Base-by-base conservation (phyloP, 2,888 invertebrate genomes). In the Eueremaeus valkanovi region DNA sequence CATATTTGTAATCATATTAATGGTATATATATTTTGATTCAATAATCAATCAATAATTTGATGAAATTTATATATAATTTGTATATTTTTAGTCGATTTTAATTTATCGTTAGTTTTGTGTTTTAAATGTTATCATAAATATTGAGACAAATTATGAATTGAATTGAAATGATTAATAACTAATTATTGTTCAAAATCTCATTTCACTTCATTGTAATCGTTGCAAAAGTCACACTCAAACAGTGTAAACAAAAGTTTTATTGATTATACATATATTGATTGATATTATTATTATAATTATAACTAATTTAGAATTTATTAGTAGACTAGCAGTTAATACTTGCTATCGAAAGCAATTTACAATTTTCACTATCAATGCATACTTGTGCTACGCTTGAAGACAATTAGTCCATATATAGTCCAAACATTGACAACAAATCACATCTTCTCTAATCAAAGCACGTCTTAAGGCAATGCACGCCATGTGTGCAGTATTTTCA, bases 341-440 rank as follows among this genome's bases (percentile, higher is more conserved):
- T 45, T 45, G 45, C 45, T 16, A 33, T 63, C n/a, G 63, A 63
- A 36, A 33, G 63, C 63, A 63, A 63, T 63, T 63, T 63, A 63
- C 63, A 63, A 63, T 63, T 61, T 63, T 63, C 63, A 63, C 63
- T 63, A 63, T 63, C 63, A 63, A 63, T 63, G 63, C 63, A 63
- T 63, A 9, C 36, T n/a, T 63, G 63, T 63, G 63, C 63, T 63
- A 63, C 63, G 63, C 63, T 63, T 63, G n/a, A n/a, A 16, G 63
- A 63, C 63, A 63, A 63, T 63, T 61, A 61, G 61, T 61, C 61
- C 61, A 61, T 61, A n/a, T n/a, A 31, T 61, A 61, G 31, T 61
- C 55, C 24, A 55, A 27, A 55, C 21, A 55, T 55, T 55, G 24
- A 55, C 21, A 9, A n/a, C 21, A 8, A 24, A 27, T 55, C 55